Conservation (phyloP, 92 coral and sea anemone species). For the Plumapathes pennacea region DNA sequence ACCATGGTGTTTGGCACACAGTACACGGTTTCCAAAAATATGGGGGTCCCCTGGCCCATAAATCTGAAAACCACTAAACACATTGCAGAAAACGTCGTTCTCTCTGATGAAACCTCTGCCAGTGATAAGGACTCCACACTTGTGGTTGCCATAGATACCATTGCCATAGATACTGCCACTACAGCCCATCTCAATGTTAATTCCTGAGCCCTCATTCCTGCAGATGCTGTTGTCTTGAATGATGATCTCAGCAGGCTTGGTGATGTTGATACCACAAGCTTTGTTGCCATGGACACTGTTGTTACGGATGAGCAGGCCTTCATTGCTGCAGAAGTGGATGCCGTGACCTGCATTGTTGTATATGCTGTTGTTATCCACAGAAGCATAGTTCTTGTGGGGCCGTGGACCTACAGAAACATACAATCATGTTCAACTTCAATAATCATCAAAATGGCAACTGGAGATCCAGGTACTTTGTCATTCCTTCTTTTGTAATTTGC, state of each 20-base stretch:
- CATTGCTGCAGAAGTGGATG: slow-evolving; percentile 81
- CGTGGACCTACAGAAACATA: slow-evolving; percentile 62
- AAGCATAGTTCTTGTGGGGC: slow-evolving; percentile 88
- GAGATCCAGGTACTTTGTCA: too few species aligned
- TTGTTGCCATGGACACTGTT: slow-evolving; percentile 84
- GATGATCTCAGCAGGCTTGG: slow-evolving; percentile 88
- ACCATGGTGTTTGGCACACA: slow-evolving; percentile 70
- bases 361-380: slow-evolving; percentile 82
- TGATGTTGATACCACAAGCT: slow-evolving; percentile 85
- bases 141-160: slow-evolving; percentile 90
- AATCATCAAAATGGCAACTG: too few species aligned
- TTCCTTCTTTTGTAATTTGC: too few species aligned
- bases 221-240: slow-evolving; percentile 85
- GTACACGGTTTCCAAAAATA: slow-evolving; percentile 82
- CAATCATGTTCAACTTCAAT: too few species aligned
- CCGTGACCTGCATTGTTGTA: slow-evolving; percentile 91
- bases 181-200: slow-evolving; percentile 68
- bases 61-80: slow-evolving; percentile 68
- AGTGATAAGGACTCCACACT: slow-evolving; percentile 68
- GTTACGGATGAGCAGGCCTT: slow-evolving; percentile 80
- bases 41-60: slow-evolving; percentile 96
- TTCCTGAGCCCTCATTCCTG: slow-evolving; percentile 77
- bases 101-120: slow-evolving; percentile 91
- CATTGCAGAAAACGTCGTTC: slow-evolving; percentile 86
- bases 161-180: slow-evolving; percentile 84